Conservation (phyloP, 2,113 vertebrate species). For the Catharus fuscescens region DNA sequence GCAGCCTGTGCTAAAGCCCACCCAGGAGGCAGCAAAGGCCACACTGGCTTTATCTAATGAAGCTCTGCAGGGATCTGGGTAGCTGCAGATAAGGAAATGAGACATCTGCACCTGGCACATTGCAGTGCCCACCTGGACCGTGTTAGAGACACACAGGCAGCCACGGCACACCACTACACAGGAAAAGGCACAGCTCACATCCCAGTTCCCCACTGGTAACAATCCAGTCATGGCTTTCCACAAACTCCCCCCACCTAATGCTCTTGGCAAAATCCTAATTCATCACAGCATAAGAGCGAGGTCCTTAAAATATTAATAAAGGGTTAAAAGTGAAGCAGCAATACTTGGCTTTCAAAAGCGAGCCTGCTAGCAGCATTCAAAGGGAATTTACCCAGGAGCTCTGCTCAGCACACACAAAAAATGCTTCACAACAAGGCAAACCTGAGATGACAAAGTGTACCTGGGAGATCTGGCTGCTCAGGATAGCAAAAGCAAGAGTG, state of each 20-base stretch:
- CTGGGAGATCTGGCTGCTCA: neutral
- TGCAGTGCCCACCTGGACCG: neutral
- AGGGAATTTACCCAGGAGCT: neutral
- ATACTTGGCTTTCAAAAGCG: neutral
- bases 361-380: neutral
- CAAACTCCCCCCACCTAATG: neutral
- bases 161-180: accelerated
- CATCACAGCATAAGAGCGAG: neutral
- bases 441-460: slow-evolving; percentile 2
- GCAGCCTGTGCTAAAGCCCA: neutral
- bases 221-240: neutral
- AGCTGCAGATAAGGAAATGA: slow-evolving; percentile 20
- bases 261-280: neutral
- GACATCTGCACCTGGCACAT: neutral
- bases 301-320: neutral
- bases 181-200: accelerated
- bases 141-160: accelerated
- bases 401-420: neutral
- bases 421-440: neutral
- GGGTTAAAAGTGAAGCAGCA: slow-evolving; percentile 4
- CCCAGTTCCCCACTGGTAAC: neutral
- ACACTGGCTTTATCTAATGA: accelerated
- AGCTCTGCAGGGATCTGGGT: neutral
- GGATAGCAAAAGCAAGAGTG: neutral
- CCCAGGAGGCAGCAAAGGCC: neutral